Percentiles rank a stretch among this genome's conserved stretches.
phyloP scores from a whole-genome alignment of 2,888 invertebrate genomes.

The Orthonevra nobilis region DNA sequence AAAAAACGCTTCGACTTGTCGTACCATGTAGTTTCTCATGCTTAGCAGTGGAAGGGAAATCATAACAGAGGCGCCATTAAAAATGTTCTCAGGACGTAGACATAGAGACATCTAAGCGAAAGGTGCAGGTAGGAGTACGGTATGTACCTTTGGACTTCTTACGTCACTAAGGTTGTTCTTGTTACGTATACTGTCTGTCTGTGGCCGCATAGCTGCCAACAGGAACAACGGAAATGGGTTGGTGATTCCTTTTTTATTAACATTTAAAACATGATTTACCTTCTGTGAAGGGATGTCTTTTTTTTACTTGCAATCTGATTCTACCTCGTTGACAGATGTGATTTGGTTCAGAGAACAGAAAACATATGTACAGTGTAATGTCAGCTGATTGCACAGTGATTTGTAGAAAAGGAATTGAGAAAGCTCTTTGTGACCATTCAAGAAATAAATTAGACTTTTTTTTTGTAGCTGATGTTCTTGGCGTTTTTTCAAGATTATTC shows the following conservation, averaged over 20 bases:
- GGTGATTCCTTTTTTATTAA: conserved; percentile 33
- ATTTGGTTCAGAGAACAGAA: conserved; percentile 14
- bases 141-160: conserved; percentile 59
- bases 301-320: conserved; percentile 26
- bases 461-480: too few species aligned
- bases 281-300: conserved; percentile 12
- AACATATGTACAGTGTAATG: conserved; percentile 41
- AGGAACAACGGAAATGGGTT: not conserved
- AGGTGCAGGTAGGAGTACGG: conserved; percentile 57
- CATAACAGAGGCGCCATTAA: conserved; percentile 53
- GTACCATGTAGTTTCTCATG: not conserved
- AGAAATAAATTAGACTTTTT: too few species aligned
- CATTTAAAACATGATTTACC: conserved; percentile 39
- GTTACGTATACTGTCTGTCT: conserved; percentile 39
- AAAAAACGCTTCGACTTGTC: conserved; percentile 6
- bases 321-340: conserved; percentile 11
- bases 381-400: conserved; percentile 32
- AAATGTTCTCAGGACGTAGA: conserved; percentile 18
- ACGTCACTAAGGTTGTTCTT: conserved; percentile 39
- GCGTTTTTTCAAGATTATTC: too few species aligned
- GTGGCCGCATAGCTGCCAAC: conserved; percentile 30
- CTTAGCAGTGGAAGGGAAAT: conserved; percentile 9
- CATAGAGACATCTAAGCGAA: conserved; percentile 33
- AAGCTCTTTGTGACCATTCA: too few species aligned
- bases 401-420: not conserved